These are phyloP conservation scores for Candoia aspera DNA, from an alignment of 2,113 vertebrate species.

Conservation along the genomic window DNA sequence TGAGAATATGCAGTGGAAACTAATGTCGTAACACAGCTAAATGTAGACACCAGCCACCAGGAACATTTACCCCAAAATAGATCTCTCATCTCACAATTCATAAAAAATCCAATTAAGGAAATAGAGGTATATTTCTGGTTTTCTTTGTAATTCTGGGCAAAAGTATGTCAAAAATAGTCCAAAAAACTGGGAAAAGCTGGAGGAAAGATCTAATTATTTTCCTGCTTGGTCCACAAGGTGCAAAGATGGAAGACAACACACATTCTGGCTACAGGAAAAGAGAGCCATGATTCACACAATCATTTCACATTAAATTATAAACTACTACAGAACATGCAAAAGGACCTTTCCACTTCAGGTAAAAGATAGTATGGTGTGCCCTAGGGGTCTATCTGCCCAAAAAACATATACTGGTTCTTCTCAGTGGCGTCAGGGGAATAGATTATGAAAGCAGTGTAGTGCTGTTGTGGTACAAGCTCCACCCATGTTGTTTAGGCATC, in stretches of 20 bases:
- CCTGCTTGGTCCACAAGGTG: background rate
- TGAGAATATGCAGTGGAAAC: background rate
- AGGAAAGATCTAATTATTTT: background rate
- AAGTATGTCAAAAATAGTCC: background rate
- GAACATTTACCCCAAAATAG: background rate
- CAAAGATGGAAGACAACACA: background rate
- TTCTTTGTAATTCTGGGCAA: fast-evolving
- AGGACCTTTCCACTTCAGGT: background rate
- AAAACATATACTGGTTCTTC: background rate
- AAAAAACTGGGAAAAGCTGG: background rate
- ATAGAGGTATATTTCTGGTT: background rate
- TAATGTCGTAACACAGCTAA: fast-evolving
- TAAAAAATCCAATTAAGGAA: slow-evolving; percentile 32
- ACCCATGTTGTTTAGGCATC: background rate
- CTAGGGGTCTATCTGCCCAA: background rate
- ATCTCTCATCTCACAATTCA: background rate
- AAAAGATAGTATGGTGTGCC: no score
- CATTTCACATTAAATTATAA: background rate
- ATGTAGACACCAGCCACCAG: background rate
- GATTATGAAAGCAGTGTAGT: background rate
- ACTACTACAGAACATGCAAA: background rate
- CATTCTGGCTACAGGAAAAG: background rate
- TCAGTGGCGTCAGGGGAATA: background rate
- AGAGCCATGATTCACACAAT: background rate
- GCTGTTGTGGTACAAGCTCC: background rate